Conservation (phyloP, 2,888 invertebrate species). For the Xiphydria camelus region DNA sequence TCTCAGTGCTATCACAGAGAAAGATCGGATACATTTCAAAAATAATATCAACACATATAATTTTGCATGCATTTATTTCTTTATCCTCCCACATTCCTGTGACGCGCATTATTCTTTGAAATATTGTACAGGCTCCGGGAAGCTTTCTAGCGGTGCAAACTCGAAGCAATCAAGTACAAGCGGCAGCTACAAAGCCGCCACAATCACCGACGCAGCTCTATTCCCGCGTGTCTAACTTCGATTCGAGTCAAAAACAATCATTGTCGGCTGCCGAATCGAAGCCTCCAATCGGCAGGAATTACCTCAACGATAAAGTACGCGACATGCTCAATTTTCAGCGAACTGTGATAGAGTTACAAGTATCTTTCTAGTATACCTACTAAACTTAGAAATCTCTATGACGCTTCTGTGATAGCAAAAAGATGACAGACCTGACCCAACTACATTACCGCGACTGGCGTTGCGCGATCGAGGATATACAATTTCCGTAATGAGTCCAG, state of each 20-base stretch:
- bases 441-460: slow-evolving; percentile 51
- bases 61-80: neutral
- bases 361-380: neutral
- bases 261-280: slow-evolving; percentile 45
- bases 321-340: neutral
- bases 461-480: slow-evolving; percentile 74
- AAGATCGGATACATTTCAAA: neutral
- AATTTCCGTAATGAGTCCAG: slow-evolving; percentile 84
- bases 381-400: neutral
- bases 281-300: slow-evolving; percentile 51
- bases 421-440: slow-evolving; percentile 54
- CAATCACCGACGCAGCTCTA: slow-evolving; percentile 68
- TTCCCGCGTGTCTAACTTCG: slow-evolving; percentile 58
- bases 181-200: slow-evolving; percentile 62
- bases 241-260: slow-evolving; percentile 43
- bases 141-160: slow-evolving; percentile 44
- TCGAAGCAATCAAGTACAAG: slow-evolving; percentile 35
- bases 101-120: neutral
- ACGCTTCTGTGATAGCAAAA: slow-evolving; percentile 32
- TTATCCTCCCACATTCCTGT: neutral
- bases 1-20: neutral
- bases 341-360: too few species aligned
- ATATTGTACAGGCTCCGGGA: slow-evolving; percentile 35
- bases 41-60: neutral
- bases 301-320: slow-evolving; percentile 45